Percentiles rank a stretch among this genome's conserved stretches.
Conservation (phyloP, 2,888 invertebrate genomes). For the Leptinotarsa peninsularis region DNA sequence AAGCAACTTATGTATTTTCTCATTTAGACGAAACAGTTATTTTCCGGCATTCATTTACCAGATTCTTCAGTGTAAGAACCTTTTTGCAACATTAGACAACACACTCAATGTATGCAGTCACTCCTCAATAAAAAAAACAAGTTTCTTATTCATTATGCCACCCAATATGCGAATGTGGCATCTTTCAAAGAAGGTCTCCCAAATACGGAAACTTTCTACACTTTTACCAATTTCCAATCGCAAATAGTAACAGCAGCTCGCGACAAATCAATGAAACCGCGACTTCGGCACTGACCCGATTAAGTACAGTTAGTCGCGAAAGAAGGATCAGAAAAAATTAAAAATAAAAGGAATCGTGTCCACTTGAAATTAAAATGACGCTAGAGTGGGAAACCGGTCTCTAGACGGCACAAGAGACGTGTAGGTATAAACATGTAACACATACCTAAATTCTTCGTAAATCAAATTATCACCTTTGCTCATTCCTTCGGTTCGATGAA, state of each 20-base stretch:
- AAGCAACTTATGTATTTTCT: no score
- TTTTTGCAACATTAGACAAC: not conserved
- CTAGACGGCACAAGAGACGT: conserved; percentile 10
- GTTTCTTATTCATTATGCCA: not conserved
- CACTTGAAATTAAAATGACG: conserved; percentile 19
- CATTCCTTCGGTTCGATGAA: not conserved
- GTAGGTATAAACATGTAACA: conserved; percentile 44
- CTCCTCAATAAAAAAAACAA: not conserved
- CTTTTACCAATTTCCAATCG: not conserved
- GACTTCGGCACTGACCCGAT: not conserved
- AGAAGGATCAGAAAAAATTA: not conserved
- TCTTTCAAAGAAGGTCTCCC: not conserved
- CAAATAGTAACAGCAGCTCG: not conserved
- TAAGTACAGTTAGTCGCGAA: not conserved
- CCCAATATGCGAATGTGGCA: not conserved
- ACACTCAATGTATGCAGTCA: not conserved
- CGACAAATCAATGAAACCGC: not conserved
- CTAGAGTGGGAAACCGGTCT: conserved; percentile 44
- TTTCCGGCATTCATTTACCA: no score
- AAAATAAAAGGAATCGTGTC: conserved; percentile 1
- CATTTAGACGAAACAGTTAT: no score
- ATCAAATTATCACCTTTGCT: conserved; percentile 8
- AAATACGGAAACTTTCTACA: conserved; percentile 4
- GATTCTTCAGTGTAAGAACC: no score
- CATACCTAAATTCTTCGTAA: conserved; percentile 48